Conservation (phyloP, 2,888 invertebrate species). For the Buathra laborator region DNA sequence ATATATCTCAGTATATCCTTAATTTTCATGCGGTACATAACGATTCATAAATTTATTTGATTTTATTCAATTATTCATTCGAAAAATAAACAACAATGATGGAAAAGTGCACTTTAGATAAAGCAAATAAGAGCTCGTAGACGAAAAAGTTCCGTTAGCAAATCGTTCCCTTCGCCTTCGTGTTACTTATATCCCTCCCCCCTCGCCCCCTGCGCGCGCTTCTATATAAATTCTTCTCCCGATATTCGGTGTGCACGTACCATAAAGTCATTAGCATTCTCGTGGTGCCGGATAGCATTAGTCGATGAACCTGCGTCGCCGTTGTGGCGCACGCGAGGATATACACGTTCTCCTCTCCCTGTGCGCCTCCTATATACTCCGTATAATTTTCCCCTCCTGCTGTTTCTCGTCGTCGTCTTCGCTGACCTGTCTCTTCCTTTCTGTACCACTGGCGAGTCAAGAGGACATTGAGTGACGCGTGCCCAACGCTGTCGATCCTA, state of each 20-base stretch:
- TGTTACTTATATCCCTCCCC: not conserved
- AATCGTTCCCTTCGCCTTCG: not conserved
- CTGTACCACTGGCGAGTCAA: slow-evolving; percentile 33
- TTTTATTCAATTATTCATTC: slow-evolving; percentile 22
- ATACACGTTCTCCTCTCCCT: slow-evolving; percentile 40
- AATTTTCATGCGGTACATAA: no score
- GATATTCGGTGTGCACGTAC: slow-evolving; percentile 63
- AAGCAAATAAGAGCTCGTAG: not conserved
- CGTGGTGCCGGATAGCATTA: slow-evolving; percentile 68
- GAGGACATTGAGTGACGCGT: slow-evolving; percentile 62
- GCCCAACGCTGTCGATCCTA: slow-evolving; percentile 62
- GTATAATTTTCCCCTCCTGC: slow-evolving; percentile 35
- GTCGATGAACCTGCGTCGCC: slow-evolving; percentile 67
- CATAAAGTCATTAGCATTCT: slow-evolving; percentile 70
- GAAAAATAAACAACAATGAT: not conserved
- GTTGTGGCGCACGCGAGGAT: slow-evolving; percentile 45
- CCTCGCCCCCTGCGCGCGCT: not conserved
- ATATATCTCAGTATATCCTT: no score
- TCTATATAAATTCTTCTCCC: slow-evolving; percentile 37
- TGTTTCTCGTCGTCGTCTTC: slow-evolving; percentile 42
- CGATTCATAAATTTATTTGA: not conserved
- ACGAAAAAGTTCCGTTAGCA: not conserved
- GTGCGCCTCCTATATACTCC: slow-evolving; percentile 45
- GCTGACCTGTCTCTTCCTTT: slow-evolving; percentile 41
- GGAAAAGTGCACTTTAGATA: slow-evolving; percentile 6